Percentiles rank a stretch among this genome's conserved stretches.
These are phyloP conservation scores for Micrastur ruficollis DNA, from an alignment of 2,797 vertebrate genomes.

Conservation along the genomic window DNA sequence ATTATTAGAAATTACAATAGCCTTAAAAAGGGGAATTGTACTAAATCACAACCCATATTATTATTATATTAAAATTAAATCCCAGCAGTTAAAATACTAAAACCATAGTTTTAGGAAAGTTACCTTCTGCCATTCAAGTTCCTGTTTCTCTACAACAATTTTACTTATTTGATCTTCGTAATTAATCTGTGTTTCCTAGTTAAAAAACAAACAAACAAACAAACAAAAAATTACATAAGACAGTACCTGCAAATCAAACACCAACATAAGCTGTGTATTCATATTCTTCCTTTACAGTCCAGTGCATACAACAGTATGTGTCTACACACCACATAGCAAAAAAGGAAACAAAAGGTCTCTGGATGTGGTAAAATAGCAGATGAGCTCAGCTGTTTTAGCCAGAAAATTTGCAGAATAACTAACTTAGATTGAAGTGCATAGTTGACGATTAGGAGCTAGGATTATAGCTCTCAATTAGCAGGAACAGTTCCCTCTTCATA, in stretches of 20 bases:
- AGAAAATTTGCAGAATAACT: background rate
- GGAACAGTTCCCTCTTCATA: background rate
- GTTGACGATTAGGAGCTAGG: background rate
- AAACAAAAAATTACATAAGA: background rate
- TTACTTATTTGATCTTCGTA: conserved; percentile 88
- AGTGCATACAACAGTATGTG: background rate
- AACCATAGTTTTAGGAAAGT: background rate
- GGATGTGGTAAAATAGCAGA: background rate
- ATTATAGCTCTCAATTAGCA: background rate
- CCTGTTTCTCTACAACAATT: conserved; percentile 88
- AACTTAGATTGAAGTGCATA: background rate
- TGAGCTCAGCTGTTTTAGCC: background rate
- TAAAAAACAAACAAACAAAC: conserved; percentile 1
- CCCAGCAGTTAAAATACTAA: background rate
- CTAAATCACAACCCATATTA: background rate
- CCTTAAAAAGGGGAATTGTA: background rate
- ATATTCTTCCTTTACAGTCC: background rate
- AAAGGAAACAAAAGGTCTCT: background rate
- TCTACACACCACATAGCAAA: background rate
- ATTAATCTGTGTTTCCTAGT: conserved; percentile 84
- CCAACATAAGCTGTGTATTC: background rate
- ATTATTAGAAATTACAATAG: background rate
- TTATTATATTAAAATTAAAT: background rate
- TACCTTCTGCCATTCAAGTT: conserved; percentile 90
- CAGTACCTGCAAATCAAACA: background rate